Conservation (phyloP, 2,888 invertebrate species). For the Heliothis peltigera region DNA sequence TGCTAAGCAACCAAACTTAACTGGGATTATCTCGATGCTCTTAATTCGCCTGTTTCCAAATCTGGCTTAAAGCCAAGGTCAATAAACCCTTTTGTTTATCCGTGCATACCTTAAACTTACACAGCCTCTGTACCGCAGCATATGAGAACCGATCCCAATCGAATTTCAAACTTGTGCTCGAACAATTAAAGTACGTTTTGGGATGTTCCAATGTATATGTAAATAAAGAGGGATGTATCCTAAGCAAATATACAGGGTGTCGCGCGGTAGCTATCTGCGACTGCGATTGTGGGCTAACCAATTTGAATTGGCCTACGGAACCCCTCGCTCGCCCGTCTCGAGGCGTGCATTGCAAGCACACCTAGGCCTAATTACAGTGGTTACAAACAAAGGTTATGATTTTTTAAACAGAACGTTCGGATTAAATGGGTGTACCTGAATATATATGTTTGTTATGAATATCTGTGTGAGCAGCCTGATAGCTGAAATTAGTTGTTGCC, state of each 20-base stretch:
- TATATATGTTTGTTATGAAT: slow-evolving; percentile 48
- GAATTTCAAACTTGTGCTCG: slow-evolving; percentile 68
- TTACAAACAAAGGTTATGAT: slow-evolving; percentile 69
- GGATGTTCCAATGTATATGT: slow-evolving; percentile 68
- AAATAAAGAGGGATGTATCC: slow-evolving; percentile 85
- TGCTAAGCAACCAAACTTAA: slow-evolving; percentile 55
- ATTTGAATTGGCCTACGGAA: slow-evolving; percentile 69
- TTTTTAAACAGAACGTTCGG: slow-evolving; percentile 69
- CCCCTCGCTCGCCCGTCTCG: slow-evolving; percentile 43
- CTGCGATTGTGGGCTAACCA: slow-evolving; percentile 73
- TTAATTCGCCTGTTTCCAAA: slow-evolving; percentile 77
- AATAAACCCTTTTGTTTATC: slow-evolving; percentile 83
- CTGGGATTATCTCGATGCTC: slow-evolving; percentile 73
- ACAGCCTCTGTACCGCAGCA: slow-evolving; percentile 70
- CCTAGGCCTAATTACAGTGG: slow-evolving; percentile 63
- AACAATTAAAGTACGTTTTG: slow-evolving; percentile 73
- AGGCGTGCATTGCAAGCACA: slow-evolving; percentile 38
- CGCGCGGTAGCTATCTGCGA: slow-evolving; percentile 75
- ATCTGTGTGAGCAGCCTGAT: slow-evolving; percentile 38
- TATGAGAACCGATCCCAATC: slow-evolving; percentile 63
- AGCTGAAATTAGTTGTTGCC: slow-evolving; percentile 37
- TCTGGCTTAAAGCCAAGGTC: slow-evolving; percentile 86
- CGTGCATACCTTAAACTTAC: slow-evolving; percentile 72
- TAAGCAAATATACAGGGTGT: slow-evolving; percentile 87
- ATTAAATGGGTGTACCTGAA: slow-evolving; percentile 62